These are phyloP conservation scores for Drosophila colorata DNA, from an alignment of 2,888 invertebrate species.

Conservation along the genomic window DNA sequence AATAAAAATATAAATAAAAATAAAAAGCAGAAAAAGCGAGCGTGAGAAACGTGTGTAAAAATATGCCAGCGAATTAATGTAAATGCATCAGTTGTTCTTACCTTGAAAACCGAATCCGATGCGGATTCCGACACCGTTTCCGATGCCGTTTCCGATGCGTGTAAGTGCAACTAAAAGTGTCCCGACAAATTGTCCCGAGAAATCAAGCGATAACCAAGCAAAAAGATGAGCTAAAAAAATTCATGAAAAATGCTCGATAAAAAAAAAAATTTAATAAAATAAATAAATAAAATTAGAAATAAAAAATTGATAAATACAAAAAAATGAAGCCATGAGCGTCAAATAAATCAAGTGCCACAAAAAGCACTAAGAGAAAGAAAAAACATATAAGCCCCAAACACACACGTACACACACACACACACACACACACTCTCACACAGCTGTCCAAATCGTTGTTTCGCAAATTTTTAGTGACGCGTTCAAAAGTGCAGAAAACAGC, in stretches of 20 bases:
- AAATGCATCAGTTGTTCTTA: conserved; percentile 28
- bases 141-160: conserved; percentile 45
- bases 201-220: conserved; percentile 1
- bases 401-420: conserved; percentile 16
- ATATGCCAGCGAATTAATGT: conserved; percentile 26
- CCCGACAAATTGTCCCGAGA: conserved; percentile 22
- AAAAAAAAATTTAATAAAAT: conserved; percentile 13
- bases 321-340: conserved; percentile 61
- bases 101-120: conserved; percentile 48
- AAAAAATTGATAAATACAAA: conserved; percentile 20
- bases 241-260: conserved; percentile 31
- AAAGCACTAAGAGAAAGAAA: conserved; percentile 30
- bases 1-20: conserved; percentile 3
- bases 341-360: conserved; percentile 73
- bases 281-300: too few relatives aligned
- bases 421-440: conserved; percentile 13
- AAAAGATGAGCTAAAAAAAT: conserved; percentile 14
- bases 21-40: conserved; percentile 1
- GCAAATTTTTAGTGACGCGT: conserved; percentile 70
- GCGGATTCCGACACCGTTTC: conserved; percentile 29
- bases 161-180: conserved; percentile 51
- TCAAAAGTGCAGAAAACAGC: conserved; percentile 76
- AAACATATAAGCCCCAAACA: conserved; percentile 10
- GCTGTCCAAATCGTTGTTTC: conserved; percentile 27
- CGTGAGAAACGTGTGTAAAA: conserved; percentile 3